Base-by-base conservation (phyloP, 2,797 vertebrate species). In the Protonibea diacanthus region DNA sequence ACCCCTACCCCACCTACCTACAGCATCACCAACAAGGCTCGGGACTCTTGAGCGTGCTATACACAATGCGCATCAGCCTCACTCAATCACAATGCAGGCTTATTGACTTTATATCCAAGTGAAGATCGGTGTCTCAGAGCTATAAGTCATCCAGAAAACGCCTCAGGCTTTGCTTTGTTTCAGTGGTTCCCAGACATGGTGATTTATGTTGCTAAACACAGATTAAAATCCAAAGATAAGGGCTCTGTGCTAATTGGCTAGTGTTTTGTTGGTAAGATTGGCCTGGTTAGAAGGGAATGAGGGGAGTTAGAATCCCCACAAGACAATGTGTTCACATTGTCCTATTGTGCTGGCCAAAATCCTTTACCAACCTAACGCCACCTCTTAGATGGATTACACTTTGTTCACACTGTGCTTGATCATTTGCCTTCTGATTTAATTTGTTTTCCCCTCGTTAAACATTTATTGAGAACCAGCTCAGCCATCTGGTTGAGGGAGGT, bases 401-500 rank as follows among this genome's bases (percentile, higher is more conserved):
- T 84, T 67, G 70, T 83, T 92, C 86, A 87, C 87, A 93, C 89
- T 90, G 83, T 81, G 89, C 89, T 86, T 86, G 88, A 92, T 91
- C 40, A 73, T 84, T 88, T 83, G 85, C 84, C 86, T 90, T 90
- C 78, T 91, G 90, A 93, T 94, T 94, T 81, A 88, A 93, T 93
- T 93, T 90, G 80, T 84, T 85, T 63, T 72, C 87, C 83, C 78
- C 87, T 87, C 75, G 82, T 90, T 89, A 88, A 90, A 89, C 82
- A 86, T 92, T 94, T 90, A 91, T 86, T 85, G 81, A 77, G 74
- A 89, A 78, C 55, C 74, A 56, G 72, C 76, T 18, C 8, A n/a
- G 80, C 93, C 93, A 95, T 94, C 93, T 94, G 93, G 92, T 65
- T 78, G 66, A 77, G 77, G 83, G 86, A 89, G 91, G 84, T 81